A percentile compares a stretch with the other conserved stretches of the same genome.
These are phyloP conservation scores for Borostomias antarcticus DNA, from an alignment of 2,797 vertebrate species.

Conservation along the genomic window DNA sequence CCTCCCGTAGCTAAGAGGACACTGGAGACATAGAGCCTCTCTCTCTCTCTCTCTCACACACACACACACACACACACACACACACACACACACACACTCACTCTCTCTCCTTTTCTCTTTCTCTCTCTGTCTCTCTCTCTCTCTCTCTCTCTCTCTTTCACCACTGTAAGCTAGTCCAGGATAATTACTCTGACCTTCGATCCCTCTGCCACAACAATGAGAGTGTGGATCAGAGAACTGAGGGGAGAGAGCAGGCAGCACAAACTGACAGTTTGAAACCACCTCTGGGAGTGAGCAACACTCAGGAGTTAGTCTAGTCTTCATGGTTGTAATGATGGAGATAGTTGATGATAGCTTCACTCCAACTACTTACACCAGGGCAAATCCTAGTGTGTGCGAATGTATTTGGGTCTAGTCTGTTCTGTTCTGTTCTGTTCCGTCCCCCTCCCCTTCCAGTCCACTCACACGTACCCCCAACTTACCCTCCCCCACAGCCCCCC, in stretches of 20 bases:
- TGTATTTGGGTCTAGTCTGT: slow-evolving; percentile 1
- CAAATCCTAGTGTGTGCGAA: not conserved
- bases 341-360: not conserved
- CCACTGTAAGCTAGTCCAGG: not conserved
- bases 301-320: too few relatives aligned
- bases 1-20: not conserved
- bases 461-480: slow-evolving; percentile 8
- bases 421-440: slow-evolving; percentile 14
- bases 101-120: not conserved
- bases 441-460: slow-evolving; percentile 18
- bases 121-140: not conserved
- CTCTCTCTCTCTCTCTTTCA: not conserved
- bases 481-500: slow-evolving; percentile 20
- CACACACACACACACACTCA: too few relatives aligned
- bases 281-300: slow-evolving; percentile 18
- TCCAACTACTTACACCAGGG: not conserved
- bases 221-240: slow-evolving; percentile 12
- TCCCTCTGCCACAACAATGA: not conserved
- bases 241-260: slow-evolving; percentile 19
- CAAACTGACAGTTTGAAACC: slow-evolving; percentile 38
- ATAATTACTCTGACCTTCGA: not conserved
- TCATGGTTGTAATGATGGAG: not conserved
- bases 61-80: too few relatives aligned
- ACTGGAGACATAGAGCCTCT: not conserved
- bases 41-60: not conserved